phyloP scores from a whole-genome alignment of 2,113 vertebrate genomes.

The Tyto alba region DNA sequence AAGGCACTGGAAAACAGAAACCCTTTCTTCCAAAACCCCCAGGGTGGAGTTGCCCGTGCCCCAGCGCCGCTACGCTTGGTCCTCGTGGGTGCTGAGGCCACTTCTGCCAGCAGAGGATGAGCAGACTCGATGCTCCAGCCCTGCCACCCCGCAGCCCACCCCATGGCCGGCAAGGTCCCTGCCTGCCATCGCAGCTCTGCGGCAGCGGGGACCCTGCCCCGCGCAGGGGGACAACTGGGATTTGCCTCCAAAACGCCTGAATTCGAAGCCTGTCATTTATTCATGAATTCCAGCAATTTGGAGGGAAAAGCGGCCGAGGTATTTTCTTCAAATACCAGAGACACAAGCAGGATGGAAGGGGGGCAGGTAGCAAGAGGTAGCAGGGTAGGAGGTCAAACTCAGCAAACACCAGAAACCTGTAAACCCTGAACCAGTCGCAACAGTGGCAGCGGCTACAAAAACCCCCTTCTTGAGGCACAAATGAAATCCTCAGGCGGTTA shows the following conservation, averaged over 20 bases:
- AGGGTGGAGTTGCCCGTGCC: neutral
- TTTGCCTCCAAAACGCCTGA: neutral
- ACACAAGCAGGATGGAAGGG: neutral
- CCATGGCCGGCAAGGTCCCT: neutral
- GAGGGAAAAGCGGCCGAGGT: neutral
- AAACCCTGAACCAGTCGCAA: neutral
- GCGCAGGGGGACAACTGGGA: neutral
- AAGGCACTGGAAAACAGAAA: slow-evolving; percentile 11
- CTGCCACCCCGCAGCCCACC: neutral
- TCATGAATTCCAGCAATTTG: neutral
- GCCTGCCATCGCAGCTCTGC: neutral
- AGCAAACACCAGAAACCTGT: neutral
- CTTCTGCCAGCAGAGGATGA: rapidly evolving
- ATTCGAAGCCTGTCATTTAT: neutral
- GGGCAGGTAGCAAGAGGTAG: neutral
- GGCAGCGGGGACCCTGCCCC: neutral
- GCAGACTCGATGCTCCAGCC: neutral
- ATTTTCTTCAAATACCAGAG: neutral
- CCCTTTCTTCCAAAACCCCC: neutral
- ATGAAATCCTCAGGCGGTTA: neutral
- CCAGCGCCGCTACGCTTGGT: neutral
- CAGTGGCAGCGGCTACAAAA: neutral
- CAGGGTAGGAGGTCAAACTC: neutral
- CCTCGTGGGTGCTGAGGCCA: neutral
- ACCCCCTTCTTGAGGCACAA: neutral